These are phyloP conservation scores for Coenonympha arcania DNA, from an alignment of 2,888 invertebrate species.

Conservation along the genomic window DNA sequence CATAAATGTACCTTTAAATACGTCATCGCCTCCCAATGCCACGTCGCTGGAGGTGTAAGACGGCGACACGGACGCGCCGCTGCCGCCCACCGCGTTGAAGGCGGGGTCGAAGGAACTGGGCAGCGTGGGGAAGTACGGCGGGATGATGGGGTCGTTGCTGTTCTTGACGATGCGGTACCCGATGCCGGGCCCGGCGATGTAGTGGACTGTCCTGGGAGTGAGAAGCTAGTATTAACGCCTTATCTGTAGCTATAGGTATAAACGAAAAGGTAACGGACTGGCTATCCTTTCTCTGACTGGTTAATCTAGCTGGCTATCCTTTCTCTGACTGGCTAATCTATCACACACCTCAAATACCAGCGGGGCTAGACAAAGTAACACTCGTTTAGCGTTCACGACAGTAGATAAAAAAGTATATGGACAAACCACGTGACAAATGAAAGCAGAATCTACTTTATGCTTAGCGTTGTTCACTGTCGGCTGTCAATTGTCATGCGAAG, in stretches of 20 bases:
- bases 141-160: conserved; percentile 78
- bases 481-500: no score
- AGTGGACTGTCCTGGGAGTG: conserved; percentile 78
- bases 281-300: no score
- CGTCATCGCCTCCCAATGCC: conserved; percentile 53
- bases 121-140: conserved; percentile 74
- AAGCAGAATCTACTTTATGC: no score
- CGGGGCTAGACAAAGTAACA: no score
- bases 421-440: no score
- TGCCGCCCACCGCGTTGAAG: conserved; percentile 52
- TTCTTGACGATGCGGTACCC: conserved; percentile 83
- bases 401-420: no score
- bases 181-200: conserved; percentile 84
- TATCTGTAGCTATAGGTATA: not conserved
- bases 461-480: no score
- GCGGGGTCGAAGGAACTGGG: conserved; percentile 72
- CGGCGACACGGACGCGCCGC: conserved; percentile 32
- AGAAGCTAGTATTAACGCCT: not conserved
- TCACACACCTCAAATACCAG: no score
- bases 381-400: no score
- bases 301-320: no score
- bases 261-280: no score
- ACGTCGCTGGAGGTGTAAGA: conserved; percentile 42
- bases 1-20: conserved; percentile 59
- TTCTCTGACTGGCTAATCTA: no score